Evolutionary conservation across 2,797 vertebrate genomes (phyloP).

Genomic region (Tokudaia muenninki): DNA sequence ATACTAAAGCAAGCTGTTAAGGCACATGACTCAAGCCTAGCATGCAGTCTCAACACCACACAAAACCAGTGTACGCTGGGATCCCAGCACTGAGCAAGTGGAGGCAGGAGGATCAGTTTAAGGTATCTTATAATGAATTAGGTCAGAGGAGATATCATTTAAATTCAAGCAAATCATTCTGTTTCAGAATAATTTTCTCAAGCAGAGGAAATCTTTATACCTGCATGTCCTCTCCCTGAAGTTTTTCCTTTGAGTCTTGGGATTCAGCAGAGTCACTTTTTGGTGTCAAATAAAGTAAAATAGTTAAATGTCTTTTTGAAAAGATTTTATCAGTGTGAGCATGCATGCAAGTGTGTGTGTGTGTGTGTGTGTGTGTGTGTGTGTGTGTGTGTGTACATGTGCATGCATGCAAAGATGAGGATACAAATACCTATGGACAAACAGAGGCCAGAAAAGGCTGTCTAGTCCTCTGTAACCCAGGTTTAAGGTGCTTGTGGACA

Average conservation of each 20-base stretch:
- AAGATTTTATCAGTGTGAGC: not conserved
- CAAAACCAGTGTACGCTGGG: no score
- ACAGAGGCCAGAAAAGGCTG: not conserved
- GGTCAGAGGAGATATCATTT: constrained; percentile 9
- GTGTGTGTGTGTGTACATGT: not conserved
- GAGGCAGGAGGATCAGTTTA: not conserved
- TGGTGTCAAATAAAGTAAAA: constrained; percentile 4
- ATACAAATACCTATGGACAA: not conserved
- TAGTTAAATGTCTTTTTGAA: not conserved
- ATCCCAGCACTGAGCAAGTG: not conserved
- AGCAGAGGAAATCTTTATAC: not conserved
- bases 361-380: not conserved
- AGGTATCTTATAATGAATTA: not conserved
- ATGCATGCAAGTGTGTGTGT: not conserved
- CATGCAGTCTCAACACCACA: not conserved
- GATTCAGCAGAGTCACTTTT: constrained; percentile 9
- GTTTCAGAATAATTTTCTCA: constrained; percentile 54
- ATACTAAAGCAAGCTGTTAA: not conserved
- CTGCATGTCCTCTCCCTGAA: not conserved
- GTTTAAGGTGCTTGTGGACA: not conserved
- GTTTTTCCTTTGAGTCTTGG: constrained; percentile 40
- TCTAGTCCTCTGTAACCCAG: not conserved
- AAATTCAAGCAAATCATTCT: constrained; percentile 53
- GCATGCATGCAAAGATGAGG: not conserved
- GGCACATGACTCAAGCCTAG: not conserved